Conservation (phyloP, 1,140 invertebrate genomes). For the Adelges cooleyi region DNA sequence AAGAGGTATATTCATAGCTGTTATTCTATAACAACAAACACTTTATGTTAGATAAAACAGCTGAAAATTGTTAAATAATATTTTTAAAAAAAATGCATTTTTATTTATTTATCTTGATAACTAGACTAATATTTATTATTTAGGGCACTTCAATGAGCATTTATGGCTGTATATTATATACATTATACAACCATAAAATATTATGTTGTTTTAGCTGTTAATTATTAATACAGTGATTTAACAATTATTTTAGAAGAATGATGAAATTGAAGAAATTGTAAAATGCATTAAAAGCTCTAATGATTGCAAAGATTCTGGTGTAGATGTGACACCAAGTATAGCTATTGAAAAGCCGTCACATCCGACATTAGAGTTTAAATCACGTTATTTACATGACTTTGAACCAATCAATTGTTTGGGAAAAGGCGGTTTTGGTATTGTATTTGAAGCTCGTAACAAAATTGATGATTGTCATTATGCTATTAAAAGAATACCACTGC, state of each 20-base stretch:
- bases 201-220: no score
- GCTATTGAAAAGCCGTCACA: neutral
- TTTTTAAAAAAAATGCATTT: no score
- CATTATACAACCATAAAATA: no score
- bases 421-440: slow-evolving; percentile 91
- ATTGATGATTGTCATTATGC: slow-evolving; percentile 92
- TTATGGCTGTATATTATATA: no score
- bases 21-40: no score
- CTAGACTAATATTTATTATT: no score
- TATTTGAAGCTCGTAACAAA: slow-evolving; percentile 90
- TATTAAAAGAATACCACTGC: slow-evolving; percentile 83
- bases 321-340: neutral
- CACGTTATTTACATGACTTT: slow-evolving; percentile 77
- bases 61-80: no score
- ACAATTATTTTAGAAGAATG: slow-evolving; percentile 2
- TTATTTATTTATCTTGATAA: no score
- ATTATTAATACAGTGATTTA: no score
- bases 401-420: slow-evolving; percentile 72
- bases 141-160: no score
- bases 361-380: slow-evolving; percentile 38
- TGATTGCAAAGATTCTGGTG: slow-evolving; percentile 35
- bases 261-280: neutral
- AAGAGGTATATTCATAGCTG: no score
- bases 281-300: neutral
- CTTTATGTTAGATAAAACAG: no score